phyloP scores from a whole-genome alignment of 2,888 invertebrate species.

The Hemithea aestivaria region DNA sequence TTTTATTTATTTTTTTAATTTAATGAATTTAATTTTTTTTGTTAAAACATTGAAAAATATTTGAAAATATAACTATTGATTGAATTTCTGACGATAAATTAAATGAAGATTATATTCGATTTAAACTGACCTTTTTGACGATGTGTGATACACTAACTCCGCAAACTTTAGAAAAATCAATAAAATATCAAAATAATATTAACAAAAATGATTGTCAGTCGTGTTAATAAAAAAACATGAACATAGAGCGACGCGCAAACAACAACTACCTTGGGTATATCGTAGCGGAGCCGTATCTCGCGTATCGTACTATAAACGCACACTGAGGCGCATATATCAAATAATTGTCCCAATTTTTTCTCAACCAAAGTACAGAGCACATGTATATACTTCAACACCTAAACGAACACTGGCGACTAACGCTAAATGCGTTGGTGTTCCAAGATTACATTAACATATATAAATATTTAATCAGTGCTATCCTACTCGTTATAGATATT shows the following conservation, averaged over 20 bases:
- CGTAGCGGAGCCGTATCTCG: constrained; percentile 40
- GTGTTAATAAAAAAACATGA: constrained; percentile 40
- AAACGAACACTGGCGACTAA: constrained; percentile 30
- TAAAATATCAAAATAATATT: no score
- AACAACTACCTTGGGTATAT: constrained; percentile 39
- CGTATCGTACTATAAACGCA: constrained; percentile 26
- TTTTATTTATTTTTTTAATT: no score
- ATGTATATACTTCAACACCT: not conserved
- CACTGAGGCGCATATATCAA: constrained; percentile 15
- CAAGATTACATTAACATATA: constrained; percentile 50
- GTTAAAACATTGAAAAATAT: no score
- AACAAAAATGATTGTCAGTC: not conserved
- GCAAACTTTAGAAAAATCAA: constrained; percentile 9
- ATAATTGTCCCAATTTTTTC: no score
- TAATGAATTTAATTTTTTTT: no score
- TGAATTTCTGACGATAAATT: no score
- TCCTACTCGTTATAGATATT: constrained; percentile 33
- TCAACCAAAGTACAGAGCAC: no score
- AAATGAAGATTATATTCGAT: no score
- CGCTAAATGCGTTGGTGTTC: constrained; percentile 27
- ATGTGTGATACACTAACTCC: no score
- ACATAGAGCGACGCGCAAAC: constrained; percentile 46
- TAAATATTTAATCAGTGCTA: constrained; percentile 43
- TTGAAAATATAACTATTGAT: no score
- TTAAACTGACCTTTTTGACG: no score